These are phyloP conservation scores for Synergus umbraculus DNA, from an alignment of 2,888 invertebrate genomes.

Conservation along the genomic window DNA sequence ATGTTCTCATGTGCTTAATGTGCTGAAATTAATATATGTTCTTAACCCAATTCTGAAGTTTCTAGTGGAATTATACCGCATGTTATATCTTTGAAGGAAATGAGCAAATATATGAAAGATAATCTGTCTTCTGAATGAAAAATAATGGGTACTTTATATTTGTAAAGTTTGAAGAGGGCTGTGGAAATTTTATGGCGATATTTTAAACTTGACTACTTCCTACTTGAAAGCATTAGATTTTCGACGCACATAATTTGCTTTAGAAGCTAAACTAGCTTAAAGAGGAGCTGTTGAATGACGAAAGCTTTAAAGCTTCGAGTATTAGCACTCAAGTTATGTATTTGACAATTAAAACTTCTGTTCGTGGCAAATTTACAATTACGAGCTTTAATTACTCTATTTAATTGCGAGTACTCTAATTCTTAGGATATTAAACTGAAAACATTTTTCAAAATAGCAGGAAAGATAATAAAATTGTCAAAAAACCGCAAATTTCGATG, in stretches of 20 bases:
- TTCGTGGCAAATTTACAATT: too few relatives aligned
- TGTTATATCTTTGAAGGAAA: background rate
- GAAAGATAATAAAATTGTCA: too few relatives aligned
- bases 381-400: too few relatives aligned
- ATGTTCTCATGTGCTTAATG: slow-evolving; percentile 1
- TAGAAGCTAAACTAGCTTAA: background rate
- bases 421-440: too few relatives aligned
- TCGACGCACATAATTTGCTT: background rate
- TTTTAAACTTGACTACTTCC: background rate
- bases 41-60: background rate
- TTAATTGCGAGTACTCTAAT: too few relatives aligned
- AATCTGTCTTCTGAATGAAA: background rate
- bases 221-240: background rate
- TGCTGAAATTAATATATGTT: background rate
- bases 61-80: background rate
- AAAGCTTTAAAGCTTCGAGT: background rate
- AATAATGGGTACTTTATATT: background rate
- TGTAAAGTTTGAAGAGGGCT: background rate
- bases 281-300: background rate
- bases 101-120: slow-evolving; percentile 1
- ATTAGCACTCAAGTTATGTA: too few relatives aligned
- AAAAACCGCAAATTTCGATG: too few relatives aligned
- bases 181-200: background rate
- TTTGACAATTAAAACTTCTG: too few relatives aligned
- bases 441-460: too few relatives aligned